Conservation (phyloP, 2,888 invertebrate species). For the Pteria penguin region DNA sequence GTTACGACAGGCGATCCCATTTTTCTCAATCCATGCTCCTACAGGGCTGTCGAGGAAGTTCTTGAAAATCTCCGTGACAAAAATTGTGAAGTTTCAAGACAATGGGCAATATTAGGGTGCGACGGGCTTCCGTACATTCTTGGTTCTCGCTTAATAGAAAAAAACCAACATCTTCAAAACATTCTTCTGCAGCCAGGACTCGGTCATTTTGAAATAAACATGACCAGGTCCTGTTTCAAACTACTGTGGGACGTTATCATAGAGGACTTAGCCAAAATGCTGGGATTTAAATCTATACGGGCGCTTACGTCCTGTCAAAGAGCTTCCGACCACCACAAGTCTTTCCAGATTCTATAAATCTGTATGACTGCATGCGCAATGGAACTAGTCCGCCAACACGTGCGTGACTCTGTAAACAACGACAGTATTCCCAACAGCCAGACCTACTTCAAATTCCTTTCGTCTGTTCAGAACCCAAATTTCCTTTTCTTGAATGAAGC, state of each 20-base stretch:
- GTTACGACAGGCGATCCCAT: neutral
- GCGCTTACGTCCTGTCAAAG: slow-evolving; percentile 11
- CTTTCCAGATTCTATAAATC: slow-evolving; percentile 28
- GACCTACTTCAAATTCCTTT: neutral
- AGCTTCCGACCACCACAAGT: slow-evolving; percentile 28
- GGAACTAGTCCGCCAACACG: slow-evolving; percentile 14
- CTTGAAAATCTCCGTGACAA: neutral
- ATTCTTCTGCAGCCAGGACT: neutral
- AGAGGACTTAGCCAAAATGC: slow-evolving; percentile 29
- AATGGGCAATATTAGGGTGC: neutral
- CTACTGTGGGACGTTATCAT: slow-evolving; percentile 30
- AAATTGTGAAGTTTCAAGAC: neutral
- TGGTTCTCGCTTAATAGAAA: neutral
- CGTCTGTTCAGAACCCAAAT: neutral
- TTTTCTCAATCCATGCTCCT: neutral
- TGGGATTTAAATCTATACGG: slow-evolving; percentile 27
- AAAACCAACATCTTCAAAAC: neutral
- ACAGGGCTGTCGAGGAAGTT: neutral
- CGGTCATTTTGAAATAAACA: neutral
- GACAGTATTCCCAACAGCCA: neutral
- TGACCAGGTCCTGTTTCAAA: slow-evolving; percentile 9
- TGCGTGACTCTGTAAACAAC: neutral
- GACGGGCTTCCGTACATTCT: neutral
- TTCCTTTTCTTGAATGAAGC: slow-evolving; percentile 28
- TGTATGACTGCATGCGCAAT: slow-evolving; percentile 12